A percentile compares a stretch with the other conserved stretches of the same genome.
Conservation (phyloP, 2,797 vertebrate genomes). For the Enteromius anoplus region DNA sequence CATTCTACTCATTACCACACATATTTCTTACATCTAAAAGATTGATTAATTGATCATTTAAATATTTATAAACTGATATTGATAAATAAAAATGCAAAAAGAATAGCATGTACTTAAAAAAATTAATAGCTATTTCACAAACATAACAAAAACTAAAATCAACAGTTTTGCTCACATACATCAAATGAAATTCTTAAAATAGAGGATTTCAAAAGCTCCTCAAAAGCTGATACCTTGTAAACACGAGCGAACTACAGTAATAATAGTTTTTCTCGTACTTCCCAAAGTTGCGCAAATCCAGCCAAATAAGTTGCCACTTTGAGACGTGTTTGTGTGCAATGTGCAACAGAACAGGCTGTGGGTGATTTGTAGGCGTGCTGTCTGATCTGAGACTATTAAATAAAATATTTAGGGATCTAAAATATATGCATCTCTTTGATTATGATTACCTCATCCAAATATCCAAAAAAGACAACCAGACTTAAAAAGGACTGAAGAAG, state of each 20-base stretch:
- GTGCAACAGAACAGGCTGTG: neutral
- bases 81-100: neutral
- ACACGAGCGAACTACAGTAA: neutral
- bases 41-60: neutral
- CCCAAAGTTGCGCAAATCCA: neutral
- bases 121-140: neutral
- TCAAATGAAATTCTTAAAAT: neutral
- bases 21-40: neutral
- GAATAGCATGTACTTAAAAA: neutral
- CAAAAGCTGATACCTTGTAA: neutral
- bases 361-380: neutral
- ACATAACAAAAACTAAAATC: neutral
- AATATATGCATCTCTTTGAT: neutral
- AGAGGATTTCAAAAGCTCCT: neutral
- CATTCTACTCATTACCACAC: neutral
- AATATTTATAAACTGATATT: neutral
- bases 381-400: neutral
- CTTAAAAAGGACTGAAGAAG: neutral
- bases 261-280: neutral
- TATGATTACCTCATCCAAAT: constrained; percentile 7
- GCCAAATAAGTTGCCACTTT: neutral
- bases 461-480: neutral
- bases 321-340: neutral
- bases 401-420: neutral
- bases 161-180: neutral